Percentiles rank a stretch among this genome's conserved stretches.
Conservation (phyloP, 2,888 invertebrate genomes). For the Metopia argyrocephala region DNA sequence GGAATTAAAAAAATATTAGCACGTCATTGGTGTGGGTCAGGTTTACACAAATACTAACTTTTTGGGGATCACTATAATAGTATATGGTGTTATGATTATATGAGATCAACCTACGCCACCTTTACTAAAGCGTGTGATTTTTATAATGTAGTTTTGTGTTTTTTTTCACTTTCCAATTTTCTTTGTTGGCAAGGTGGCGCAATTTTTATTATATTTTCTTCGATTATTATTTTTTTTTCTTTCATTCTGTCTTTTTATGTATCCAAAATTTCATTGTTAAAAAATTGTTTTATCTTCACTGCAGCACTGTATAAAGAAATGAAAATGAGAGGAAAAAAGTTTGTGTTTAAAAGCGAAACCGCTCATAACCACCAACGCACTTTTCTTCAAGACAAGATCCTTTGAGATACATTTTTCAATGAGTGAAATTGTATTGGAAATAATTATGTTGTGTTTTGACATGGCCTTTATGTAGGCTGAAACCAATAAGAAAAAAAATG, state of each 20-base stretch:
- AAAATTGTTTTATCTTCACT: constrained; percentile 46
- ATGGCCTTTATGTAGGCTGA: constrained; percentile 63
- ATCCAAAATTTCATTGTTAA: constrained; percentile 55
- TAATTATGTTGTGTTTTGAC: constrained; percentile 64
- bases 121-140: constrained; percentile 65
- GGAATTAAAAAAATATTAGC: constrained; percentile 50
- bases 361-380: constrained; percentile 59
- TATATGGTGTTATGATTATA: constrained; percentile 62
- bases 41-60: constrained; percentile 39
- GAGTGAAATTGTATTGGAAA: constrained; percentile 62
- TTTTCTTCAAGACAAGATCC: constrained; percentile 53
- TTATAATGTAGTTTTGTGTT: constrained; percentile 30
- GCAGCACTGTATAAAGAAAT: constrained; percentile 22
- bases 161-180: constrained; percentile 63
- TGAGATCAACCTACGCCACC: constrained; percentile 65
- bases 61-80: constrained; percentile 31
- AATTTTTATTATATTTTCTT: constrained; percentile 23
- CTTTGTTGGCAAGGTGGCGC: constrained; percentile 51
- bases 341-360: constrained; percentile 51
- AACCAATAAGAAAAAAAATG: constrained; percentile 19
- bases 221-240: constrained; percentile 7
- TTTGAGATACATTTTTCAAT: constrained; percentile 58
- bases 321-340: constrained; percentile 11
- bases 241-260: not conserved
- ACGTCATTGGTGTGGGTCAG: constrained; percentile 64